Base-by-base conservation (phyloP, 2,888 invertebrate genomes). In the Mystacides longicornis region DNA sequence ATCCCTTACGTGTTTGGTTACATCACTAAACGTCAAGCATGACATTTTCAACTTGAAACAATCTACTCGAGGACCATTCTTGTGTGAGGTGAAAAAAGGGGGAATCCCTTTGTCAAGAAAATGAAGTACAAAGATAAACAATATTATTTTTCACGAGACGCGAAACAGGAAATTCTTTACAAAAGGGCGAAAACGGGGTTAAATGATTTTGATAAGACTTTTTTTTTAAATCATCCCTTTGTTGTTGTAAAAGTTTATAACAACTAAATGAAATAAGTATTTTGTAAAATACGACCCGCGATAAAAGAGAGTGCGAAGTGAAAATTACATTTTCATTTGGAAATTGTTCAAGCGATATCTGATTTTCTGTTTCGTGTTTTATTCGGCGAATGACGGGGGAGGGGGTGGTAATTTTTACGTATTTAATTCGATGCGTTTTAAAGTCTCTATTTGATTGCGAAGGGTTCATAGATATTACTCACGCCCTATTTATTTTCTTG, bases 91-190 rank as follows among this genome's bases (percentile, higher is more conserved):
- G 60, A 57, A 53, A 57, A 23, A 21, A 7, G 48, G 16, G 19
- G 33, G 42, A 51, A 47, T 46, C 42, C 23, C 54, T 52, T 58
- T 55, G 54, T 49, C 52, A 51, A 37, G 54, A 55, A 52, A 52
- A 60, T 60, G 56, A 60, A 60, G 60, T 60, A 56, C 56, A 56
- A 58, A 56, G 52, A 49, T 58, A 60, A 60, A 60, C 60, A 60
- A 58, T 60, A 60, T 60, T 60, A 60, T 60, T 60, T 58, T 60
- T 60, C 54, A 49, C 27, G 56, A 43, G 60, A 58, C 47, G 51
- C 48, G 55, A 60, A 56, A 60, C 60, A 56, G 60, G 60, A 58
- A 58, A 53, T 57, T 60, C 54, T 49, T 53, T 52, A 58, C 56
- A 58, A 56, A 57, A 57, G 51, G 54, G 48, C 27, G 48, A 43